Conservation (phyloP, 2,888 invertebrate species). For the Cremastinae sp. region DNA sequence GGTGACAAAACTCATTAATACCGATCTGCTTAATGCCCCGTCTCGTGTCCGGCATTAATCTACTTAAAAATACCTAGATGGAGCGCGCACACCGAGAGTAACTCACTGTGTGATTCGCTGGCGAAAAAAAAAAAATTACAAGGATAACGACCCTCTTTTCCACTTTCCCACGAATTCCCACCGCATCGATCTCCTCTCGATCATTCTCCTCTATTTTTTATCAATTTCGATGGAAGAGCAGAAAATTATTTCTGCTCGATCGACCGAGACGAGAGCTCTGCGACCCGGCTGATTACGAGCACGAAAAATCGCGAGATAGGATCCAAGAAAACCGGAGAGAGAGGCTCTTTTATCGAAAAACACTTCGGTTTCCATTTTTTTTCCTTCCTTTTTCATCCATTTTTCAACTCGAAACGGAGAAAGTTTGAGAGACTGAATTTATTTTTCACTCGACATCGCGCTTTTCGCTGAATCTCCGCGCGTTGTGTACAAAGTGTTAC, state of each 20-base stretch:
- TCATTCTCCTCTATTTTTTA: conserved; percentile 1
- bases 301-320: conserved; percentile 12
- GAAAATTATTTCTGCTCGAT: conserved; percentile 10
- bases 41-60: conserved; percentile 78
- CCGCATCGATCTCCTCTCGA: background rate
- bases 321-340: conserved; percentile 8
- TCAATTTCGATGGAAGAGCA: background rate
- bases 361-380: conserved; percentile 20
- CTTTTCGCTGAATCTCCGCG: conserved; percentile 8
- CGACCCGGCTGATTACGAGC: background rate
- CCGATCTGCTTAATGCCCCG: conserved; percentile 79
- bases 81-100: conserved; percentile 34
- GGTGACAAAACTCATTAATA: conserved; percentile 80
- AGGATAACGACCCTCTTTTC: background rate
- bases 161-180: background rate
- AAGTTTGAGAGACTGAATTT: conserved; percentile 35
- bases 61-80: conserved; percentile 76
- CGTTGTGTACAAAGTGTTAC: background rate
- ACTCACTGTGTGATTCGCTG: background rate
- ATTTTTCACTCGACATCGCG: conserved; percentile 43
- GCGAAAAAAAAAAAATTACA: background rate
- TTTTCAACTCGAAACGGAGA: conserved; percentile 5
- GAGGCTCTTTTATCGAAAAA: conserved; percentile 15
- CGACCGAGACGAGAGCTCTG: conserved; percentile 2
- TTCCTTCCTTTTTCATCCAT: background rate